Percentiles rank a stretch among this genome's conserved stretches.
These are phyloP conservation scores for Tipula unca DNA, from an alignment of 2,888 invertebrate species.

Conservation along the genomic window DNA sequence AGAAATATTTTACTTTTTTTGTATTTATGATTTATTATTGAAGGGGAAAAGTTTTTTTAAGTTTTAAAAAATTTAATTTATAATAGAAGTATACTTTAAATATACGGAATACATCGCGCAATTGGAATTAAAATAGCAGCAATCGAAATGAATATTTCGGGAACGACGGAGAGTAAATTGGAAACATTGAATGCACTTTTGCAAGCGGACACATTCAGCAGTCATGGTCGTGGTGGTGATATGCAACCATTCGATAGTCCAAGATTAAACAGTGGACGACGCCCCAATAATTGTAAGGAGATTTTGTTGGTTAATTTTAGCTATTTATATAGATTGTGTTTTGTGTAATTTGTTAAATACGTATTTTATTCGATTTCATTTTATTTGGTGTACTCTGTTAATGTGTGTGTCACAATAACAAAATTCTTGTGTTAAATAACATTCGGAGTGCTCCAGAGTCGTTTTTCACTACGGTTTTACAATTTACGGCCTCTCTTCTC, in stretches of 20 bases:
- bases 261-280: slow-evolving; percentile 46
- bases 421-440: background rate
- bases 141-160: slow-evolving; percentile 48
- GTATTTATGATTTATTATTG: background rate
- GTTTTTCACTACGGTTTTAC: background rate
- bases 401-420: background rate
- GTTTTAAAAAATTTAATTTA: background rate
- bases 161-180: slow-evolving; percentile 69
- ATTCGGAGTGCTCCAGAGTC: background rate
- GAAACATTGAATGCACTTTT: slow-evolving; percentile 74
- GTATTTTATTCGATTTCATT: background rate
- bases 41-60: background rate
- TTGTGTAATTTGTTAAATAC: background rate
- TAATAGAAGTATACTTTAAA: background rate
- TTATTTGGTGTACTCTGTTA: background rate
- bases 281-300: slow-evolving; percentile 59
- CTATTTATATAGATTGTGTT: background rate
- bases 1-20: background rate
- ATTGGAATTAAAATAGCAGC: background rate
- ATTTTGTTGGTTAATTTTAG: background rate
- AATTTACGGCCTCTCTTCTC: background rate
- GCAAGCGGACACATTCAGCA: slow-evolving; percentile 44
- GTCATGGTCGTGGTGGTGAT: slow-evolving; percentile 24
- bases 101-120: background rate
- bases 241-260: slow-evolving; percentile 37